Percentiles rank a stretch among this genome's conserved stretches.
These are phyloP conservation scores for Myotis brandtii DNA, from an alignment of 2,113 vertebrate genomes.

Conservation along the genomic window DNA sequence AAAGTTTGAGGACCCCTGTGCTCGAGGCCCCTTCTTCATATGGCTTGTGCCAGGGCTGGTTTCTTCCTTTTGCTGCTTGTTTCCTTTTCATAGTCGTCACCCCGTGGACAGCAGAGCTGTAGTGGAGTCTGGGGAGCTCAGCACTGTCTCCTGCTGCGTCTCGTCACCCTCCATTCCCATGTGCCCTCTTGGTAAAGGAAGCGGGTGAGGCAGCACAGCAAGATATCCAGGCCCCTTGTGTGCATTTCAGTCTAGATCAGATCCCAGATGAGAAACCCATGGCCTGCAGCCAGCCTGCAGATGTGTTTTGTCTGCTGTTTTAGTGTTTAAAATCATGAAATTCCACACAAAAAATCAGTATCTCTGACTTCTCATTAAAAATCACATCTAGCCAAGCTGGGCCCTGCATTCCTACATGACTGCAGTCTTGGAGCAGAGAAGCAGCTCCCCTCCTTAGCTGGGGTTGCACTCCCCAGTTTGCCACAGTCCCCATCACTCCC, in stretches of 20 bases:
- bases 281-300: background rate
- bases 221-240: background rate
- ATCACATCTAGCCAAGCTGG: background rate
- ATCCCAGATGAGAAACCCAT: background rate
- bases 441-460: background rate
- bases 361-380: background rate
- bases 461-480: background rate
- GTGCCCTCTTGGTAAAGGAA: background rate
- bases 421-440: background rate
- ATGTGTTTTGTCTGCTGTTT: background rate
- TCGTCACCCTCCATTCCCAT: background rate
- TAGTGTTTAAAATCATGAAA: background rate
- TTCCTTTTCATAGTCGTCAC: background rate
- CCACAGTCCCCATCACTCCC: background rate
- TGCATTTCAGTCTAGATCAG: background rate
- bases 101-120: background rate
- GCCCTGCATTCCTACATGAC: background rate
- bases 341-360: background rate
- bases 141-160: background rate
- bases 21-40: background rate
- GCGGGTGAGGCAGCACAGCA: background rate
- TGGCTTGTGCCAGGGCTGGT: background rate
- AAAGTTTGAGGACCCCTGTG: too few relatives aligned
- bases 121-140: background rate
- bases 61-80: constrained; percentile 3